Evolutionary conservation across 1,140 invertebrate genomes (phyloP).

Genomic region (Ceratina australensis): DNA sequence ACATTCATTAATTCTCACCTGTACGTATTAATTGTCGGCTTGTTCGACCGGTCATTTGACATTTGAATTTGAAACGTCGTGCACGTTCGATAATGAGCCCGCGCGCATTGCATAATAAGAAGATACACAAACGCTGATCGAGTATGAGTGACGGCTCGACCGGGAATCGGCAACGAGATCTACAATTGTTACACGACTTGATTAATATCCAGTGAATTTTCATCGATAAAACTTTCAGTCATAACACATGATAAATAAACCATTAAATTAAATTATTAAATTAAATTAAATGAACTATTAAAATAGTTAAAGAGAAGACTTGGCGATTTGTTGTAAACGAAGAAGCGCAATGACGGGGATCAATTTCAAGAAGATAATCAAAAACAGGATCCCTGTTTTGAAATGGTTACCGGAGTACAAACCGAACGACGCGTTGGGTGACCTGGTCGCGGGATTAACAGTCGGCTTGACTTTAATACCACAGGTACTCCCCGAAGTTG

Average conservation of each 20-base stretch:
- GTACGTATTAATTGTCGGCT: constrained; percentile 13
- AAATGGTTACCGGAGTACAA: constrained; percentile 79
- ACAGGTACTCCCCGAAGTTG: constrained; percentile 70
- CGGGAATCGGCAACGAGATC: too few relatives aligned
- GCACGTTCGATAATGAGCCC: neutral
- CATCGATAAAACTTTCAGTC: too few relatives aligned
- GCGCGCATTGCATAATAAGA: constrained; percentile 6
- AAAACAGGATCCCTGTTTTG: constrained; percentile 74
- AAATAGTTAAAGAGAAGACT: neutral
- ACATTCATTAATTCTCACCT: constrained; percentile 1
- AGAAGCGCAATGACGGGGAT: constrained; percentile 43
- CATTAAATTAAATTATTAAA: too few relatives aligned
- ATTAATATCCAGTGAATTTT: too few relatives aligned
- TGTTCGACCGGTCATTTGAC: neutral
- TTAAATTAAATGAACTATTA: too few relatives aligned
- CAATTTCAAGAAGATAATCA: constrained; percentile 41
- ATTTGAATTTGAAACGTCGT: neutral
- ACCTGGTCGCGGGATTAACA: constrained; percentile 82
- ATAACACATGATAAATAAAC: too few relatives aligned
- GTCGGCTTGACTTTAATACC: constrained; percentile 81
- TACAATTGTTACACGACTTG: too few relatives aligned
- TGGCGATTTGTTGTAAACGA: too few relatives aligned
- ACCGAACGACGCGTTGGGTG: constrained; percentile 71
- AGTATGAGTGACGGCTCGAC: neutral
- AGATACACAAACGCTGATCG: neutral